Evolutionary conservation across 2,888 invertebrate genomes (phyloP), one percentile per base, ranked within the genome.

Genomic region (Drosophila monieri): DNA sequence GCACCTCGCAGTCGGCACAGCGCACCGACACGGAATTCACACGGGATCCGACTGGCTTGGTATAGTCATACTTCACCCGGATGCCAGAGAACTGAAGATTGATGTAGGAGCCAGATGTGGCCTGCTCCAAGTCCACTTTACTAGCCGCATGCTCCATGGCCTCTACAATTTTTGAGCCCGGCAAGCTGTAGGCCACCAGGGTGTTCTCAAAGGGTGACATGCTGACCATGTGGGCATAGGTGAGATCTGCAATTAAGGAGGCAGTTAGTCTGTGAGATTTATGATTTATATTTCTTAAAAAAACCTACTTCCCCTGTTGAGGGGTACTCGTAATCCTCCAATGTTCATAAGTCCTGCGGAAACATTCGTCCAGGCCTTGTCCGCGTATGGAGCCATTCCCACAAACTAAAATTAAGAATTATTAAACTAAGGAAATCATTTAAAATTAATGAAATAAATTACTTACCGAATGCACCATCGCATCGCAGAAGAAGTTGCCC

Each of bases 201-300:
- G 93, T 94, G 90, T 97, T 97, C 86, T 94, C 94, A 88, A 97
- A 97, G 0, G 97, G 97, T 66, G 94, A 93, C 21, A 94, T 93
- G 77, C 94, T 94, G 5, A 95, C 91, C 8, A 97, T 85, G 61
- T 95, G 94, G 53, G 94, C 94, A 41, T 94, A 95, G 0, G 95
- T 95, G 10, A 95, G 93, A 9, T 94, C 96, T 96, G 14, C 0
- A 2, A 39, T 9, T 9, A 27, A 27, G 9, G 9, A 9, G 9
- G 2, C 0, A 9, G 3, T 27, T 27, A 27, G 27, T 27, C 6
- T 9, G 0, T 27, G 21, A 8, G 2, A 3, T 27, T 27, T 9
- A 27, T 27, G 27, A 2, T 27, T 8, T 2, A 9, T 9, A 9
- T 27, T 9, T 9, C 2, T 0, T 9, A 9, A 3, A 6, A 2